phyloP scores from a whole-genome alignment of 2,797 vertebrate species.

The Poeciliopsis presidionis region DNA sequence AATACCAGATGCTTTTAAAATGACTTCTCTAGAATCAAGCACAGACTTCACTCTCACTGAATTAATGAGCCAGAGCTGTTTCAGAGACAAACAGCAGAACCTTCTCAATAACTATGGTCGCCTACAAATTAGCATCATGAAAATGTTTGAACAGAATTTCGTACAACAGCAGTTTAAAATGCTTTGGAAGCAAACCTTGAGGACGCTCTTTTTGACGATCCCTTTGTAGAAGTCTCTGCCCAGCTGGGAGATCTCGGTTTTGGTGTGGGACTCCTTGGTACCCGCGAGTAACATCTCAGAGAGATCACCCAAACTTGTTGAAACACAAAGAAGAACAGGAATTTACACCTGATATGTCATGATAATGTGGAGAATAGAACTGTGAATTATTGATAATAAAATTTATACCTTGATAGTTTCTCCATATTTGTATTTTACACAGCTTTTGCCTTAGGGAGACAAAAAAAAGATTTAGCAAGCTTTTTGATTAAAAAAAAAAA shows the following conservation, averaged over 20 bases:
- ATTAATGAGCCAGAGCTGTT: neutral
- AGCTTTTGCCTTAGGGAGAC: slow-evolving; percentile 2
- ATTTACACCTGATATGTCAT: neutral
- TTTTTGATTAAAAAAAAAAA: too few relatives aligned
- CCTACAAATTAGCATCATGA: neutral
- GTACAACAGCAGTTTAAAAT: neutral
- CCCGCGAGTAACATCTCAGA: slow-evolving; percentile 89
- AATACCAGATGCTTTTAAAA: neutral
- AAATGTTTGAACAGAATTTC: neutral
- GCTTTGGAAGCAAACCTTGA: slow-evolving; percentile 79
- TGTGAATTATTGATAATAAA: neutral
- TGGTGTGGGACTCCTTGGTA: slow-evolving; percentile 87
- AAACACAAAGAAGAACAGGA: neutral
- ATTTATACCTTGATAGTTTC: neutral
- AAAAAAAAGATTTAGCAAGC: neutral
- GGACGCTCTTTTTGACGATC: slow-evolving; percentile 85
- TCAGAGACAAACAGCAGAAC: neutral
- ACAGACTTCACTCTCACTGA: neutral
- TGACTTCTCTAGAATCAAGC: neutral
- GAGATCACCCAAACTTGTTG: slow-evolving; percentile 81
- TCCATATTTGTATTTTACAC: slow-evolving; percentile 27
- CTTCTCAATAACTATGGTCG: neutral
- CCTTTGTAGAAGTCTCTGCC: slow-evolving; percentile 91
- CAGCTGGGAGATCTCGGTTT: slow-evolving; percentile 87
- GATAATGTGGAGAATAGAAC: neutral